These are phyloP conservation scores for Eulemur albifrons DNA, from an alignment of 2,797 vertebrate species.

Conservation along the genomic window DNA sequence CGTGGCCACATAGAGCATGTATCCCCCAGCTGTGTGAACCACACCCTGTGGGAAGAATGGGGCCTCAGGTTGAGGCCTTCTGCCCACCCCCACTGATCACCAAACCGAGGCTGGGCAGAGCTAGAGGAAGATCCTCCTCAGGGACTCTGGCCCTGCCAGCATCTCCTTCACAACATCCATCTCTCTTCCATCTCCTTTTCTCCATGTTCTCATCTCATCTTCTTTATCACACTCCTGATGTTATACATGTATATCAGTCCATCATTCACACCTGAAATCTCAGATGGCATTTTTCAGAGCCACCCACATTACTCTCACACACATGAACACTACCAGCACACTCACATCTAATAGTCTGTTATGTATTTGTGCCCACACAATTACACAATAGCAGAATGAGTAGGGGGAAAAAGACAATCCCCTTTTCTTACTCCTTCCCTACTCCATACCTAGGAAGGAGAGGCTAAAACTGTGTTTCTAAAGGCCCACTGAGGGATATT, in stretches of 20 bases:
- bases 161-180: neutral
- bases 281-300: slow-evolving; percentile 39
- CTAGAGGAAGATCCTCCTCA: neutral
- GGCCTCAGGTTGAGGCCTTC: neutral
- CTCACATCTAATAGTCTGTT: neutral
- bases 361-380: neutral
- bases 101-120: neutral
- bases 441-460: neutral
- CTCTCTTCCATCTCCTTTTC: neutral
- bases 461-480: slow-evolving; percentile 21
- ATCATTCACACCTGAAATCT: neutral
- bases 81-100: neutral
- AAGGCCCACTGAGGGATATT: neutral
- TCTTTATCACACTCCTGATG: neutral
- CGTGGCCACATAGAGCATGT: slow-evolving; percentile 94
- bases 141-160: neutral
- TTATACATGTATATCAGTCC: neutral
- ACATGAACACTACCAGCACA: neutral
- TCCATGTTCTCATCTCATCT: neutral
- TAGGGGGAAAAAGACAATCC: neutral
- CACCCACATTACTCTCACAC: neutral
- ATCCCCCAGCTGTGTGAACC: slow-evolving; percentile 94
- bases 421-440: slow-evolving; percentile 12
- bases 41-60: slow-evolving; percentile 89
- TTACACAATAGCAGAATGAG: neutral